Evolutionary conservation across 1,140 invertebrate species (phyloP), one percentile per base, ranked within the genome.

Genomic region (Drosophila neocordata): DNA sequence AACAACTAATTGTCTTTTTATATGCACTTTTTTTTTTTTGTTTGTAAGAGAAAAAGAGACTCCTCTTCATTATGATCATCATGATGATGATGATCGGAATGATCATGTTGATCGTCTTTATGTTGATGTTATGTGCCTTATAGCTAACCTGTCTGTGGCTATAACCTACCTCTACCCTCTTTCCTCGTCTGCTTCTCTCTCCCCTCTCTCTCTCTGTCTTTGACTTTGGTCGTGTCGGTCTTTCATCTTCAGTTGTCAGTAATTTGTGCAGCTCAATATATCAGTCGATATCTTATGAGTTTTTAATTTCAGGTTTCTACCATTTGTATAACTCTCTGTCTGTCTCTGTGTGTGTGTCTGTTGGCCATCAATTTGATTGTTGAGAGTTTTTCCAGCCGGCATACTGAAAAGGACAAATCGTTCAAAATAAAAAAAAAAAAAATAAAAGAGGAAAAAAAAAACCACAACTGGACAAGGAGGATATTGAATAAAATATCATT

Each of bases 401-500:
- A 48, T 20, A 60, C 60, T 87, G 89, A 91, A 91, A 91, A 91
- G 89, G 89, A 91, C 89, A 91, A 91, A 91, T 91, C 89, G 87
- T 72, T 85, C 60, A 52, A 65, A 41, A 27, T 24, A 57, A 53
- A 22, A 22, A 13, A 6, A 69, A 37, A 34, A n/a, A n/a, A n/a
- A n/a, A n/a, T n/a, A 11, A 12, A 38, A 52, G 27, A 31, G 27
- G 27, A 44, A 15, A 22, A 18, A 27, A 20, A 11, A 9, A 20
- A 38, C 24, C 57, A 48, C 63, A 67, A 34, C 65, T 48, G 61
- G 48, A 55, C 55, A 44, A 31, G 56, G 69, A 88, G 79, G 84
- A 91, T 91, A 91, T 91, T 91, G 89, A 91, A 91, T 91, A 91
- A 91, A 91, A 91, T 91, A 91, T 91, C 89, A 91, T 91, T 91